Base-by-base conservation (phyloP, 2,888 invertebrate genomes). In the Amaurobius ferox region DNA sequence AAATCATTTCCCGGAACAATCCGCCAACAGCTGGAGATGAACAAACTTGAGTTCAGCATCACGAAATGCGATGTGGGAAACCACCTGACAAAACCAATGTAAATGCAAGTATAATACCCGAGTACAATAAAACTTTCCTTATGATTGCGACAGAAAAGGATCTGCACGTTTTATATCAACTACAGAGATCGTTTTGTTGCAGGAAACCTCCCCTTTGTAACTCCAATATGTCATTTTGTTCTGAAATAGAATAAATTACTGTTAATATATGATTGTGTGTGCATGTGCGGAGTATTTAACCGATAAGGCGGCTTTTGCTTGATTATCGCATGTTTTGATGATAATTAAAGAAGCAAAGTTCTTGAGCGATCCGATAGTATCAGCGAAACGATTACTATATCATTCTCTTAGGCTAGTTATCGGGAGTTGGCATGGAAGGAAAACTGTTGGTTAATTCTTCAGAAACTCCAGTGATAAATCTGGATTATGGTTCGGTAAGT, bases 341-440 rank as follows among this genome's bases (percentile, higher is more conserved):
- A 77, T 77, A 77, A 48, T 77, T 77, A 68, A 67, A 55, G 77
- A 40, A 26, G 32, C 48, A 77, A 77, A 77, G 68, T 66, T 76
- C 76, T 76, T 66, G 26, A 44, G 62, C 62, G 26, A 28, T 5
- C 26, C 55, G 62, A 64, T 40, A 29, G 19, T 40, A 40, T 62
- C 39, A n/a, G 19, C 29, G 32, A 19, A 72, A 61, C 35, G 11
- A n/a, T 76, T 74, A 44, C 1, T 35, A 26, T 55, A 6, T 23
- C 11, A 3, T 23, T 23, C 23, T 11, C 23, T 23, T 55, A 6
- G 23, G 3, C 55, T 55, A 23, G 55, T 6, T n/a, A 55, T 55
- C 23, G 23, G 9, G 55, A 23, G 19, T 23, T 55, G 55, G 11
- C 55, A 77, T 77, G 77, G 77, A 77, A 55, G 67, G 68, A 5